Evolutionary conservation across 2,113 vertebrate genomes (phyloP).

Genomic region (Passer domesticus): DNA sequence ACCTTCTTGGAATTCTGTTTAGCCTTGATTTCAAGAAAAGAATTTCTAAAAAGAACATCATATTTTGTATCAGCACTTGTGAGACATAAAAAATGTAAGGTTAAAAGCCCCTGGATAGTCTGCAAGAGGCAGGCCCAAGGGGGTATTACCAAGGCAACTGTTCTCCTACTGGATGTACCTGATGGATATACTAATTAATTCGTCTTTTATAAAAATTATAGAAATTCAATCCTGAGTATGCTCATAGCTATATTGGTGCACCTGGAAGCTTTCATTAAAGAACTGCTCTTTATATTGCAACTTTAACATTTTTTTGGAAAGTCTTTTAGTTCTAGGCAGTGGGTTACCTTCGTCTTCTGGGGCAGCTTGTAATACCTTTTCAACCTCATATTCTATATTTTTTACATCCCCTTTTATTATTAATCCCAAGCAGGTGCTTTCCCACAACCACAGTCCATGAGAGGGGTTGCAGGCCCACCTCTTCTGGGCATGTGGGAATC

Average conservation of each 20-base stretch:
- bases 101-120: neutral
- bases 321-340: neutral
- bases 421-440: neutral
- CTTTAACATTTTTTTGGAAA: neutral
- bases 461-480: fast-evolving
- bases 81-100: neutral
- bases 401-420: neutral
- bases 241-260: fast-evolving
- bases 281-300: neutral
- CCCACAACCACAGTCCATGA: fast-evolving
- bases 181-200: neutral
- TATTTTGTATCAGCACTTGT: neutral
- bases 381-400: neutral
- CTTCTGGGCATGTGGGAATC: neutral
- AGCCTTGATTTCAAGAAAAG: neutral
- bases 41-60: neutral
- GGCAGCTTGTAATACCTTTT: neutral
- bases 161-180: neutral
- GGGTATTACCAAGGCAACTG: neutral
- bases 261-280: neutral
- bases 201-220: neutral
- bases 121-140: neutral
- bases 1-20: neutral
- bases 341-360: neutral
- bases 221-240: neutral